These are phyloP conservation scores for Papilio machaon DNA, from an alignment of 1,140 invertebrate species.

Conservation along the genomic window DNA sequence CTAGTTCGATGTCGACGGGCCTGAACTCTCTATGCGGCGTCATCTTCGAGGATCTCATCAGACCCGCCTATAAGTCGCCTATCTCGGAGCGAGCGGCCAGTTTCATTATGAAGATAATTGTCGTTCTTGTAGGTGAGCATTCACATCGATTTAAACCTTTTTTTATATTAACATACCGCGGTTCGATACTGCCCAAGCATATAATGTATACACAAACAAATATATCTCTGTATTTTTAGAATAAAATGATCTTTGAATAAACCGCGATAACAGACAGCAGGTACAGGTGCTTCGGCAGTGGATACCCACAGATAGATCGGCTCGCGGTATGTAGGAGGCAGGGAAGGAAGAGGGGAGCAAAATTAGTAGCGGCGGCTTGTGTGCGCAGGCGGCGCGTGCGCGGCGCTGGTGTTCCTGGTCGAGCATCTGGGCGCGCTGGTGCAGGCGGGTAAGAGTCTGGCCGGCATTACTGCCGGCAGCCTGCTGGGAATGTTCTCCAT, in stretches of 20 bases:
- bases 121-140: conserved; percentile 83
- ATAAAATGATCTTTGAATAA: too few species aligned
- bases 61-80: conserved; percentile 84
- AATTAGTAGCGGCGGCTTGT: neutral
- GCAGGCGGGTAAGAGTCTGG: conserved; percentile 86
- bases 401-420: conserved; percentile 86
- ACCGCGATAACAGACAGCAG: too few species aligned
- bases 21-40: conserved; percentile 92
- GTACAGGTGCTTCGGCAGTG: neutral
- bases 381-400: conserved; percentile 82
- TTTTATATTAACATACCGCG: neutral
- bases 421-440: conserved; percentile 87
- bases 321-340: too few species aligned
- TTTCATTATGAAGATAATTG: conserved; percentile 87
- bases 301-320: neutral
- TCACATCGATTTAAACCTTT: neutral
- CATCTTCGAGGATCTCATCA: conserved; percentile 90
- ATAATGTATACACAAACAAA: neutral
- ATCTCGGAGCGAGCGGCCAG: conserved; percentile 85
- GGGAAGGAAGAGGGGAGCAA: too few species aligned
- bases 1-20: conserved; percentile 90
- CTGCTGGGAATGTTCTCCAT: conserved; percentile 89
- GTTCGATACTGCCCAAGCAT: too few species aligned
- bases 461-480: conserved; percentile 88
- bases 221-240: neutral